Evolutionary conservation across 2,888 invertebrate species (phyloP), one percentile per base, ranked within the genome.

Genomic region (Stenodema calcarata): DNA sequence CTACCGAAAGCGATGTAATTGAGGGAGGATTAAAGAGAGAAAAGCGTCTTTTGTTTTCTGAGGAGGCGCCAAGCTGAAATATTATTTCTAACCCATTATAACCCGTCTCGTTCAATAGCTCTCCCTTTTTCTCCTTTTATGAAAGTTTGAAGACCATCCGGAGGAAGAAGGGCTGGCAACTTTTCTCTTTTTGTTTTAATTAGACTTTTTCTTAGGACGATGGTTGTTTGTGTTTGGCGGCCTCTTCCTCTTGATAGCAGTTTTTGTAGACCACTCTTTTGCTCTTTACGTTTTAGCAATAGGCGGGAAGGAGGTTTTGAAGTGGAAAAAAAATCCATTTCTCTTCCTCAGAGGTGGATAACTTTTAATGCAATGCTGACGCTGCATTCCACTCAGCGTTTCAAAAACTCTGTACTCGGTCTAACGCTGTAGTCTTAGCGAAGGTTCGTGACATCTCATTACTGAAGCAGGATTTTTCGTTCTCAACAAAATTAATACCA

Each of bases 181-280:
- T 75, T 47, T 35, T 73, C 27, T 44, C 35, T 84, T 84, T 84
- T 84, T 75, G 73, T 75, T 73, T 84, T 84, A 84, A 84, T 84
- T 84, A 84, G 84, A 42, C 84, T 84, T 84, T n/a, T 84, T 84
- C 75, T 84, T 35, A 73, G 84, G 47, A 28, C 18, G 70, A 42
- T 82, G 35, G 35, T 73, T 84, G 73, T 84, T 84, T 84, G 84
- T 84, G 84, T 84, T n/a, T 18, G 44, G 47, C 1, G 69, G 62
- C 69, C 42, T 84, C 84, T 54, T 75, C 50, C 84, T 41, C 44
- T 54, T 28, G 30, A 69, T 35, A 28, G 50, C 69, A 69, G 35
- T 41, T 80, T 30, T 73, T 23, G 27, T 73, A 35, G 44, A 44
- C 41, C 78, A 78, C 78, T 78, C 41, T 78, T 78, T 23, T 14